phyloP scores from a whole-genome alignment of 2,113 vertebrate species.

The Spea multiplicata region DNA sequence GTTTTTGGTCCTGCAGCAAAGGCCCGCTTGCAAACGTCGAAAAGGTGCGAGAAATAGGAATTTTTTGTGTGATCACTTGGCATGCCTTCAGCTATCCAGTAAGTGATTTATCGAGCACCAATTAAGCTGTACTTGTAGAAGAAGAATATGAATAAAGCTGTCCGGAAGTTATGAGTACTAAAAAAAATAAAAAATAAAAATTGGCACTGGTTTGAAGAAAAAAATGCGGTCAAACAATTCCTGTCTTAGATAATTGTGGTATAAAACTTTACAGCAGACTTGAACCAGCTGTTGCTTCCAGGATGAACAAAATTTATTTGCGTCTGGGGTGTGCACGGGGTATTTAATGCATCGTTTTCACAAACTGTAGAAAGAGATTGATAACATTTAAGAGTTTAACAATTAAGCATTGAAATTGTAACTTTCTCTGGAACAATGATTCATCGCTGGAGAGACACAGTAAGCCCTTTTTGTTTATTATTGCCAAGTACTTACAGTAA shows the following conservation, averaged over 20 bases:
- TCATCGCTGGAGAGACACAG: no score
- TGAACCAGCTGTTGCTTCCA: slow-evolving; percentile 16
- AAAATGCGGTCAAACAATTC: neutral
- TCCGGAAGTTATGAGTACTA: neutral
- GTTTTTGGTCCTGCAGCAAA: no score
- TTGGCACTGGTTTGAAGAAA: slow-evolving; percentile 11
- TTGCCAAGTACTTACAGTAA: no score
- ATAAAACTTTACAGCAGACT: neutral
- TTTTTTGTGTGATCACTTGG: slow-evolving; percentile 30
- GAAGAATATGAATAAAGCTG: neutral
- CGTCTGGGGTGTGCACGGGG: neutral
- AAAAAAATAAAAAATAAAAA: slow-evolving; percentile 14
- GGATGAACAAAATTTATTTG: neutral
- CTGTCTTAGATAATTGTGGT: slow-evolving; percentile 12
- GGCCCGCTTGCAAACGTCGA: no score
- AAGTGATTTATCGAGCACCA: slow-evolving; percentile 37
- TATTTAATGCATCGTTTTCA: neutral
- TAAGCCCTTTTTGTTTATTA: no score
- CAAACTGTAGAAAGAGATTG: no score
- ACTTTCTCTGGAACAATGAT: no score
- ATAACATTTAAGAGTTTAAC: no score
- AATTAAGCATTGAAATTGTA: no score
- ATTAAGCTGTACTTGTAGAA: slow-evolving; percentile 20
- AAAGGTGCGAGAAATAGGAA: slow-evolving; percentile 12
- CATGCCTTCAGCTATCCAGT: slow-evolving; percentile 26